Evolutionary conservation across 2,888 invertebrate genomes (phyloP).

Genomic region (Campoplex nolae): DNA sequence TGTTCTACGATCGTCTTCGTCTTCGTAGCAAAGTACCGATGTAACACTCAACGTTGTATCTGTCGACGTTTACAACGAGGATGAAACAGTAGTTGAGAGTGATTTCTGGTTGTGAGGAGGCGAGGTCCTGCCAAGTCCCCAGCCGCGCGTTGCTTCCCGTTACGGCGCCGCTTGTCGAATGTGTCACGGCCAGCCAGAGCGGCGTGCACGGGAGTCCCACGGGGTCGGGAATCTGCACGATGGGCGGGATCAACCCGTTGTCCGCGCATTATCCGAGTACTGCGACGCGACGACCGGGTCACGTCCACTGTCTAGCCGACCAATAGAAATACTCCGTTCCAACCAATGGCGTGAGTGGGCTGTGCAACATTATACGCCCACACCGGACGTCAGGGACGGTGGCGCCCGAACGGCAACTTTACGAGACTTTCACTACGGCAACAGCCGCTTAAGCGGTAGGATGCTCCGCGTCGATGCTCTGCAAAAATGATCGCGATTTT

Average conservation of each 20-base stretch:
- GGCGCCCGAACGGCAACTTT: slow-evolving; percentile 79
- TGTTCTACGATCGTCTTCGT: slow-evolving; percentile 34
- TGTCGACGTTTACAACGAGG: slow-evolving; percentile 58
- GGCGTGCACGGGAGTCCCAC: slow-evolving; percentile 82
- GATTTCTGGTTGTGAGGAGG: slow-evolving; percentile 67
- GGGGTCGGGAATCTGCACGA: slow-evolving; percentile 77
- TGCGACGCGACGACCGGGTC: slow-evolving; percentile 64
- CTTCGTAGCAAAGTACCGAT: slow-evolving; percentile 33
- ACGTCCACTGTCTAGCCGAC: slow-evolving; percentile 66
- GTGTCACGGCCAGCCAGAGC: slow-evolving; percentile 84
- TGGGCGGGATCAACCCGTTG: slow-evolving; percentile 64
- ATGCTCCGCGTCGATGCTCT: slow-evolving; percentile 59
- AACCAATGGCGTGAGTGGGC: slow-evolving; percentile 61
- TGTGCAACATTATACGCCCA: slow-evolving; percentile 67
- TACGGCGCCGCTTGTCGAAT: slow-evolving; percentile 85
- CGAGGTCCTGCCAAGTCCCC: slow-evolving; percentile 80
- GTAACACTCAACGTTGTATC: slow-evolving; percentile 46
- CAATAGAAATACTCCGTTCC: slow-evolving; percentile 66
- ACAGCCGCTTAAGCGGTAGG: slow-evolving; percentile 73
- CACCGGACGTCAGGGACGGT: slow-evolving; percentile 73
- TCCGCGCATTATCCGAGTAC: slow-evolving; percentile 69
- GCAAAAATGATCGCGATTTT: slow-evolving; percentile 47
- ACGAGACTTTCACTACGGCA: slow-evolving; percentile 81
- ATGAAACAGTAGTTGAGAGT: slow-evolving; percentile 61
- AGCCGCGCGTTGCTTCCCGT: slow-evolving; percentile 85